Evolutionary conservation across 1,140 invertebrate species (phyloP).

Genomic region (Pissodes strobi): DNA sequence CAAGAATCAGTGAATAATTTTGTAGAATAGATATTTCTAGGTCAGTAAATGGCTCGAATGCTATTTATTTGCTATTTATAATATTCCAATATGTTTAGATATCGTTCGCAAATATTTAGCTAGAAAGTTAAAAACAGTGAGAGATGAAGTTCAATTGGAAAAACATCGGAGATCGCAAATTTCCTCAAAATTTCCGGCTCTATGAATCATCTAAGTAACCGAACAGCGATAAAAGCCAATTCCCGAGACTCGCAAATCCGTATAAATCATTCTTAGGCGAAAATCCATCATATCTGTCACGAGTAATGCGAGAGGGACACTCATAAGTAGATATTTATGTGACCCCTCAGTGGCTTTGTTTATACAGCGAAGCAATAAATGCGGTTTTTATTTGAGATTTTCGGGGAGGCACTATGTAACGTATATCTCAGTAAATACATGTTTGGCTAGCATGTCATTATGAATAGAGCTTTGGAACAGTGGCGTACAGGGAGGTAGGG

Average conservation of each 20-base stretch:
- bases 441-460: constrained; percentile 2
- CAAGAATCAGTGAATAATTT: no score
- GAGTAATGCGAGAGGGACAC: constrained; percentile 31
- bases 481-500: no score
- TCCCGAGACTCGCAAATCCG: constrained; percentile 20
- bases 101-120: no score
- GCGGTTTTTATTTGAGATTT: constrained; percentile 40
- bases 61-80: no score
- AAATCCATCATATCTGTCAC: constrained; percentile 35
- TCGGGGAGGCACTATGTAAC: neutral
- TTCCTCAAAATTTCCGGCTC: neutral
- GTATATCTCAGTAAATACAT: neutral
- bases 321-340: constrained; percentile 37
- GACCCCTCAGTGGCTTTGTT: constrained; percentile 41
- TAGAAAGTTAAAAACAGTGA: no score
- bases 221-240: constrained; percentile 23
- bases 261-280: constrained; percentile 35
- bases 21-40: no score
- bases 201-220: constrained; percentile 21
- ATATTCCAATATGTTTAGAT: no score
- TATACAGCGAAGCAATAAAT: constrained; percentile 49
- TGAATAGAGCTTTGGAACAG: constrained; percentile 48
- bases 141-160: no score
- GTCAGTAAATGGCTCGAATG: no score
- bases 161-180: no score